These are phyloP conservation scores for Valencia hispanica DNA, from an alignment of 2,797 vertebrate species.

Conservation along the genomic window DNA sequence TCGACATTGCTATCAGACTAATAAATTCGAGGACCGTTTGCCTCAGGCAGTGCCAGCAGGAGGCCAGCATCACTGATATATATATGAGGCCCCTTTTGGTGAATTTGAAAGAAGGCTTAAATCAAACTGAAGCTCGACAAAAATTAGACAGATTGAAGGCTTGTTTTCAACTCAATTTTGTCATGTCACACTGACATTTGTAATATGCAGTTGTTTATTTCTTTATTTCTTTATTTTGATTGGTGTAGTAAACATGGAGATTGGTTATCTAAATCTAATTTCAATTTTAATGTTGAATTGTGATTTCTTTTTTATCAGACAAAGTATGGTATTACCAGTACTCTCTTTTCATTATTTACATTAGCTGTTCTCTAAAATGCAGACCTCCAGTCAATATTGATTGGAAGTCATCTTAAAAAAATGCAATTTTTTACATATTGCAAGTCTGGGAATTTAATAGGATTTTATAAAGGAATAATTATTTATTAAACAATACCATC, in stretches of 20 bases:
- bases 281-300: background rate
- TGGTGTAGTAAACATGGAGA: background rate
- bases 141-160: background rate
- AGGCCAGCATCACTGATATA: conserved; percentile 9
- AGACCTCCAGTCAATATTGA: background rate
- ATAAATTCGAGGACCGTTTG: conserved; percentile 19
- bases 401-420: background rate
- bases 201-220: background rate
- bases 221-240: background rate
- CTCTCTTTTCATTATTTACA: background rate
- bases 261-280: background rate
- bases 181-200: background rate
- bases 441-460: background rate
- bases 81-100: conserved; percentile 5
- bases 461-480: background rate
- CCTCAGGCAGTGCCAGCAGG: conserved; percentile 20
- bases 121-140: conserved; percentile 8
- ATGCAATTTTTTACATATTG: background rate
- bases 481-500: background rate
- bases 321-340: background rate
- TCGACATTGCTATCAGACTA: conserved; percentile 27
- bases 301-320: background rate
- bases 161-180: background rate
- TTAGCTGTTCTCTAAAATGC: background rate
- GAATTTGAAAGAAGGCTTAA: conserved; percentile 2